These are phyloP conservation scores for Pelusios castaneus DNA, from an alignment of 2,113 vertebrate genomes.

Conservation along the genomic window DNA sequence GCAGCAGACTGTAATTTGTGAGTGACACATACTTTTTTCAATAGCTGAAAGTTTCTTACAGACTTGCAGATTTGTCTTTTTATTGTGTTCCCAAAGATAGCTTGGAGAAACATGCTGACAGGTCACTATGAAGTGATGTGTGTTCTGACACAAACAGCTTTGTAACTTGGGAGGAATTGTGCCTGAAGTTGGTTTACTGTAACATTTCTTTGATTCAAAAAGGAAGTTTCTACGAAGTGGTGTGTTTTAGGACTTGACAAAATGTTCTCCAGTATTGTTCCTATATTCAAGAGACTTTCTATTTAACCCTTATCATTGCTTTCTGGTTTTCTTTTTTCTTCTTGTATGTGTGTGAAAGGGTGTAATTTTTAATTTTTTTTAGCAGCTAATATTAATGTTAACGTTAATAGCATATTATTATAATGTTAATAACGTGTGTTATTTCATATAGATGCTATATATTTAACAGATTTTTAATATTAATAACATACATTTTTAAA, in stretches of 20 bases:
- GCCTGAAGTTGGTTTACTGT: conserved; percentile 70
- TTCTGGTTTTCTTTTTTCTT: conserved; percentile 9
- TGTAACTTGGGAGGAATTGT: conserved; percentile 60
- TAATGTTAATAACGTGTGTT: no score
- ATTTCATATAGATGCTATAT: no score
- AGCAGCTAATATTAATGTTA: not conserved
- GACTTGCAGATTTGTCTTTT: conserved; percentile 63
- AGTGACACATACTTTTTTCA: not conserved
- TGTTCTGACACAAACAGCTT: conserved; percentile 63
- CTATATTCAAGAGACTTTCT: conserved; percentile 30
- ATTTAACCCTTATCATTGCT: conserved; percentile 34
- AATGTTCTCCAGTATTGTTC: not conserved
- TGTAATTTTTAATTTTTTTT: conserved; percentile 29
- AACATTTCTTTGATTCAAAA: conserved; percentile 61
- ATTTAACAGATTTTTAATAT: not conserved
- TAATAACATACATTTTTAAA: conserved; percentile 18
- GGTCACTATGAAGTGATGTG: conserved; percentile 70
- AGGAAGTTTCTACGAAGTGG: conserved; percentile 50
- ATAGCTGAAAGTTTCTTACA: conserved; percentile 26
- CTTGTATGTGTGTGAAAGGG: not conserved
- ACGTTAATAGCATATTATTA: not conserved
- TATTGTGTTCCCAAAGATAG: conserved; percentile 48
- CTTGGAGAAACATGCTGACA: conserved; percentile 59
- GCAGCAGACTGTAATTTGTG: not conserved
- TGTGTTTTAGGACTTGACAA: conserved; percentile 35